These are phyloP conservation scores for Cyphomyrmex costatus DNA, from an alignment of 1,140 invertebrate genomes.

Conservation along the genomic window DNA sequence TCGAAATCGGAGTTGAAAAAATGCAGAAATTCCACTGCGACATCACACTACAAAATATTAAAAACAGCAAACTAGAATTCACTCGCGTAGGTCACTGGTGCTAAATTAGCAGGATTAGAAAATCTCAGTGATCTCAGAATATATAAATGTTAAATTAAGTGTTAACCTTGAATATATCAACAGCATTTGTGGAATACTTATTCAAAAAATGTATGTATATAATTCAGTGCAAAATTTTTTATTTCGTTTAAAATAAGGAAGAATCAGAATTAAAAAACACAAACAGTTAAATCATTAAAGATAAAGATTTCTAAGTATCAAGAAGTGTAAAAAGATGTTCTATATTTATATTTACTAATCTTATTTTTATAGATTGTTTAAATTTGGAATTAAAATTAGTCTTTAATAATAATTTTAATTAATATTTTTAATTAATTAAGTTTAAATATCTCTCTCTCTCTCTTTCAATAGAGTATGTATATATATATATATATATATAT, in stretches of 20 bases:
- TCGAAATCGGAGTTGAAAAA: not conserved
- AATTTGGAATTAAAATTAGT: too few relatives aligned
- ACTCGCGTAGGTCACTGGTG: not conserved
- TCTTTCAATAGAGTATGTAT: too few relatives aligned
- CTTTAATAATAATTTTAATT: too few relatives aligned
- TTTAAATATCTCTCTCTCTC: too few relatives aligned
- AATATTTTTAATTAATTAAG: not conserved
- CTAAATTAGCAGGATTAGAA: not conserved
- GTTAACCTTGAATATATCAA: not conserved
- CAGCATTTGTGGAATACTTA: not conserved
- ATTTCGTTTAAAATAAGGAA: not conserved
- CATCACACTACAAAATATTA: not conserved
- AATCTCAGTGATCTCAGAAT: not conserved
- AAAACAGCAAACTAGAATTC: not conserved
- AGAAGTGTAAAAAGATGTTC: not conserved
- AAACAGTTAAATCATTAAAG: not conserved
- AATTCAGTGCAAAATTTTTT: not conserved
- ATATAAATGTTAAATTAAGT: not conserved
- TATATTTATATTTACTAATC: not conserved
- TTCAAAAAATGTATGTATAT: not conserved
- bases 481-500: too few relatives aligned
- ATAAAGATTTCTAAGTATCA: not conserved
- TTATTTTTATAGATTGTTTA: not conserved
- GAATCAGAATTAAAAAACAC: not conserved
- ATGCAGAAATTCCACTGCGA: constrained; percentile 19